These are phyloP conservation scores for Castor canadensis DNA, from an alignment of 2,113 vertebrate genomes.

Conservation along the genomic window DNA sequence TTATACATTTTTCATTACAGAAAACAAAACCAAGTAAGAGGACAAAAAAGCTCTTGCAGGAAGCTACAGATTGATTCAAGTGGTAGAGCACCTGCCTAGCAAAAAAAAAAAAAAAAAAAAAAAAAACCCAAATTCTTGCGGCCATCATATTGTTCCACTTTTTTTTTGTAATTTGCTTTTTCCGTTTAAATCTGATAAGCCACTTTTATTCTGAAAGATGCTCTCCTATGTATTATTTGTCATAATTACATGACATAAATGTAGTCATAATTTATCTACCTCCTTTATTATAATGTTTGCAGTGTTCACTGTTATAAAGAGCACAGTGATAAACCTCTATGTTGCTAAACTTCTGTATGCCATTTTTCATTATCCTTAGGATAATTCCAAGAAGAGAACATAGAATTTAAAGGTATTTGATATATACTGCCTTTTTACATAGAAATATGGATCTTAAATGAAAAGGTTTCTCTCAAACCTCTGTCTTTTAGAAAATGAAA, in stretches of 20 bases:
- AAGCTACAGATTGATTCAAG: no score
- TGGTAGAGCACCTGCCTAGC: no score
- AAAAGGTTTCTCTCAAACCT: not conserved
- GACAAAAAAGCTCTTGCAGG: not conserved
- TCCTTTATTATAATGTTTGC: not conserved
- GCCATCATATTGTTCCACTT: not conserved
- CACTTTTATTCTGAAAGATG: not conserved
- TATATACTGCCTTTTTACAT: not conserved
- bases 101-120: no score
- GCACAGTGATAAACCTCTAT: not conserved
- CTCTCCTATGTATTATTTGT: not conserved
- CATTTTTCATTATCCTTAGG: not conserved
- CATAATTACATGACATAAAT: not conserved
- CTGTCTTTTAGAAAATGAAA: not conserved
- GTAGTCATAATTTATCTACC: not conserved
- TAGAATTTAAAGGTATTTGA: not conserved
- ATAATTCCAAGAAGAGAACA: not conserved
- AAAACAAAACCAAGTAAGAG: constrained; percentile 2
- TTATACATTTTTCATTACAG: not conserved
- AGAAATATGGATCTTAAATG: not conserved
- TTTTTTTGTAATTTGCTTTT: constrained; percentile 4
- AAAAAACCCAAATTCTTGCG: not conserved
- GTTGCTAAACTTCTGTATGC: not conserved
- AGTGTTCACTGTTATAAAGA: fast-evolving
- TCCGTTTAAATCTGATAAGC: not conserved